phyloP scores from a whole-genome alignment of 2,888 invertebrate genomes.

The Quadroppia sp. region DNA sequence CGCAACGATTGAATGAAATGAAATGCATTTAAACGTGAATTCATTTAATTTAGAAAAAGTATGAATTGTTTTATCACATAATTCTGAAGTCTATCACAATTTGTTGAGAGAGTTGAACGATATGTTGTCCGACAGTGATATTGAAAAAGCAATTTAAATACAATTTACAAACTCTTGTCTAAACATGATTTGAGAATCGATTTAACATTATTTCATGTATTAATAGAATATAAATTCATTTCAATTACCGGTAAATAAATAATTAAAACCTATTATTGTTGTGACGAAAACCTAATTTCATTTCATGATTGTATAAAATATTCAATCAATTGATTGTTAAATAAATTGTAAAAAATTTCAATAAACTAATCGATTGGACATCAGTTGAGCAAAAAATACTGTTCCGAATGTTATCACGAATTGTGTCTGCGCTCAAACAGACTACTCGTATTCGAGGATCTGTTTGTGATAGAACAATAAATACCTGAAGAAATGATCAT shows the following conservation, averaged over 20 bases:
- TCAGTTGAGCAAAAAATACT: slow-evolving; percentile 29
- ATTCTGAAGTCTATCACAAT: neutral
- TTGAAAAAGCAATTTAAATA: neutral
- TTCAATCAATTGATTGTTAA: neutral
- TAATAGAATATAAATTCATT: too few relatives aligned
- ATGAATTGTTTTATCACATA: neutral
- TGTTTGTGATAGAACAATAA: slow-evolving; percentile 47
- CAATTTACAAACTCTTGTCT: neutral
- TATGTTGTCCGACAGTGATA: neutral
- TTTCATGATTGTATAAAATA: neutral
- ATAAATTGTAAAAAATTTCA: slow-evolving; percentile 11
- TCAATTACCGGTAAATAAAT: neutral
- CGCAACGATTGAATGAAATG: too few relatives aligned
- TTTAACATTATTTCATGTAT: too few relatives aligned
- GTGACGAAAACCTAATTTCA: neutral
- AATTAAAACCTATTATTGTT: neutral
- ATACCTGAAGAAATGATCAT: slow-evolving; percentile 43
- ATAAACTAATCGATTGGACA: neutral
- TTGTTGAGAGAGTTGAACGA: neutral
- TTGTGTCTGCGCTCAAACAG: neutral
- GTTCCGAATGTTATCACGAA: neutral
- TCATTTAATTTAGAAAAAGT: too few relatives aligned
- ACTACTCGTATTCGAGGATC: slow-evolving; percentile 44
- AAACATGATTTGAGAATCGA: too few relatives aligned
- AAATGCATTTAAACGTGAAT: too few relatives aligned